Evolutionary conservation across 2,888 invertebrate genomes (phyloP).

Genomic region (Leptinotarsa haldemani): DNA sequence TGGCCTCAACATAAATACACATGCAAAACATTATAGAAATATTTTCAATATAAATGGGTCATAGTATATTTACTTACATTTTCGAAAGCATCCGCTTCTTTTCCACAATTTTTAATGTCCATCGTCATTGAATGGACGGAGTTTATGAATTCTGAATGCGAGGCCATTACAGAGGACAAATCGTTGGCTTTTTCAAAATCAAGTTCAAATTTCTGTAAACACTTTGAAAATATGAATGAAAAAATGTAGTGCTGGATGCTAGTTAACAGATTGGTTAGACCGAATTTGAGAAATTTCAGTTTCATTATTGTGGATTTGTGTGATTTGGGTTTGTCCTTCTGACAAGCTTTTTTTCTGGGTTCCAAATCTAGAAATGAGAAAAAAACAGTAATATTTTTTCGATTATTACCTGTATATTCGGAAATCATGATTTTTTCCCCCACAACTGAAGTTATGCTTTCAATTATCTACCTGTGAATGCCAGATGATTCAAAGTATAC

Average conservation of each 20-base stretch:
- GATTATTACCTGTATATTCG: too few species aligned
- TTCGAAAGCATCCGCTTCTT: conserved; percentile 51
- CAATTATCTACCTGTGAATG: conserved; percentile 55
- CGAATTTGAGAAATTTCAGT: conserved; percentile 58
- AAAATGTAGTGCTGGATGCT: conserved; percentile 62
- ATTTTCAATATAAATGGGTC: too few species aligned
- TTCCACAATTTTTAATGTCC: conserved; percentile 50
- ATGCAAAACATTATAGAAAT: too few species aligned
- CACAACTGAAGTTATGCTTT: conserved; percentile 3
- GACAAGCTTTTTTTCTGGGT: conserved; percentile 40
- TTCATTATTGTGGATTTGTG: conserved; percentile 44
- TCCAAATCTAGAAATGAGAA: conserved; percentile 53
- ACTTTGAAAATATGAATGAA: conserved; percentile 57
- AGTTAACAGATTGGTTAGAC: conserved; percentile 58
- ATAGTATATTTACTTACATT: conserved; percentile 51
- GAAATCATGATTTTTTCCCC: too few species aligned
- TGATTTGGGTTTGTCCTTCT: conserved; percentile 31
- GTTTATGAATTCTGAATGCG: conserved; percentile 60
- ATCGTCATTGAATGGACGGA: conserved; percentile 50
- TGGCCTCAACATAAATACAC: too few species aligned
- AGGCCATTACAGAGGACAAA: conserved; percentile 56
- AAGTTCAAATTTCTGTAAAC: conserved; percentile 55
- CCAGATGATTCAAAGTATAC: conserved; percentile 59
- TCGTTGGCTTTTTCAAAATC: conserved; percentile 60
- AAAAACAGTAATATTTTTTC: too few species aligned